Conservation (phyloP, 2,797 vertebrate species). For the Ptychobarbus kaznakovi region DNA sequence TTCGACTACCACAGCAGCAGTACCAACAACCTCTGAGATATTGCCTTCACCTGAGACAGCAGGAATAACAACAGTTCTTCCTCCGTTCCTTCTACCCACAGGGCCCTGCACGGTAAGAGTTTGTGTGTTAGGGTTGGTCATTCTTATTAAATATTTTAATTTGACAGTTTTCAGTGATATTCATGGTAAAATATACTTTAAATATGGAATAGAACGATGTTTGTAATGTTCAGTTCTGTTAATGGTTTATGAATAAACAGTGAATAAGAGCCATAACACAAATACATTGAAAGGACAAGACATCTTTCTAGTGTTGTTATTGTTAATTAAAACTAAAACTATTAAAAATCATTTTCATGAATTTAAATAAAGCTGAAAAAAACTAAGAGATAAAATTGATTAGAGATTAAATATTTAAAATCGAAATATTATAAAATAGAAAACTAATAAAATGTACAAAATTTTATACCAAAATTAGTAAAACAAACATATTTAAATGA, state of each 20-base stretch:
- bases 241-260: not conserved
- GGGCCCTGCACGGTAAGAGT: conserved; percentile 78
- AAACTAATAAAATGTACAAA: not conserved
- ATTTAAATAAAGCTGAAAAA: not conserved
- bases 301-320: not conserved
- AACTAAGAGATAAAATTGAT: not conserved
- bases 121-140: not conserved
- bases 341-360: no score
- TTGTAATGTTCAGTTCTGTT: not conserved
- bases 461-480: no score
- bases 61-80: conserved; percentile 60
- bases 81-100: conserved; percentile 73
- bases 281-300: not conserved
- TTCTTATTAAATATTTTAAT: not conserved
- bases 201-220: not conserved
- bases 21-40: conserved; percentile 57
- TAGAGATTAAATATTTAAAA: not conserved
- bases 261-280: not conserved
- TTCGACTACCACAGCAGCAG: conserved; percentile 55
- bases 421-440: not conserved
- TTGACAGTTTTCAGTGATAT: not conserved
- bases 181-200: not conserved
- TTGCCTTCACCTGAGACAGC: conserved; percentile 61
- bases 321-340: no score
- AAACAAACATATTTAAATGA: not conserved